Conservation (phyloP, 2,888 invertebrate species). For the Patella depressa region DNA sequence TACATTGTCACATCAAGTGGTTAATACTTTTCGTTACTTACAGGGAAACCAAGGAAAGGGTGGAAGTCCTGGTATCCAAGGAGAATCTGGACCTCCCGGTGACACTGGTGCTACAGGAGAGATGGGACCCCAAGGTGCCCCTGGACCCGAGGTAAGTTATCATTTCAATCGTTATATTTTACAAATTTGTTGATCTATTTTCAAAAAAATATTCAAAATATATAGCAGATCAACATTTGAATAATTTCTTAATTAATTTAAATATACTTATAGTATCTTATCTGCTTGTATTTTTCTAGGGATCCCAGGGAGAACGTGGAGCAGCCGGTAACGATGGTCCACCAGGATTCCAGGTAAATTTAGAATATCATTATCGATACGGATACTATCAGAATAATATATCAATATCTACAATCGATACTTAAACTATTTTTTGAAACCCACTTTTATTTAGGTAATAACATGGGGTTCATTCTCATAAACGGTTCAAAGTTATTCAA, state of each 20-base stretch:
- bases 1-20: no score
- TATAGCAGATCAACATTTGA: no score
- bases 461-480: no score
- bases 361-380: not conserved
- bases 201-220: no score
- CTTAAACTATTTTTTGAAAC: no score
- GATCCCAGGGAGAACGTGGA: constrained; percentile 54
- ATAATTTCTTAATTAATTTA: no score
- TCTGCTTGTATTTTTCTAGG: constrained; percentile 39
- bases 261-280: no score
- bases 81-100: constrained; percentile 54
- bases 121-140: constrained; percentile 50
- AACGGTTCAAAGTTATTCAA: no score
- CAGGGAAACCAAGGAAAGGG: constrained; percentile 59
- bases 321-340: constrained; percentile 46
- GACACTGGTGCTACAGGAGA: constrained; percentile 56
- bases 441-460: no score
- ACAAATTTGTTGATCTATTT: not conserved
- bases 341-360: constrained; percentile 52
- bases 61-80: constrained; percentile 51
- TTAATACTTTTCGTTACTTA: not conserved
- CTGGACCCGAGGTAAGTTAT: constrained; percentile 53
- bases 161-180: not conserved
- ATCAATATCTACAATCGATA: no score
- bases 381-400: no score